phyloP scores from a whole-genome alignment of 2,888 invertebrate genomes.

The Scaptomyza parva region DNA sequence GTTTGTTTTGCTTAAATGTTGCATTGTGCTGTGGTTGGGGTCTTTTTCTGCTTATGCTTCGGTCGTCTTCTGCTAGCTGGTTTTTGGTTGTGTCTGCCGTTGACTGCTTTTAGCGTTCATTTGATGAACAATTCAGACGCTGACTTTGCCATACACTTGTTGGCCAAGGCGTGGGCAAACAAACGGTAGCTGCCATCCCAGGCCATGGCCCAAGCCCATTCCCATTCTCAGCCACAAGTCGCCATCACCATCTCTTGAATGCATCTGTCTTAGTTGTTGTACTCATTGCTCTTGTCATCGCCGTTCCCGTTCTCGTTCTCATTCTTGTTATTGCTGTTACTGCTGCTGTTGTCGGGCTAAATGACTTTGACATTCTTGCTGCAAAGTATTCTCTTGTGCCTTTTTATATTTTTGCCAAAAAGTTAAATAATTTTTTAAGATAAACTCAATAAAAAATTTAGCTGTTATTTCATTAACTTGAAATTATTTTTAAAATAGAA shows the following conservation, averaged over 20 bases:
- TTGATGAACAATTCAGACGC: conserved; percentile 74
- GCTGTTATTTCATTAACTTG: too few species aligned
- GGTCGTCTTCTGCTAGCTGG: conserved; percentile 8
- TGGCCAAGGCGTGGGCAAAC: conserved; percentile 70
- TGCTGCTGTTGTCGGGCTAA: conserved; percentile 46
- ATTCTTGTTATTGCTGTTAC: conserved; percentile 20
- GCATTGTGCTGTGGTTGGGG: conserved; percentile 62
- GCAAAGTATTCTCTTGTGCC: conserved; percentile 45
- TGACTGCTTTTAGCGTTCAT: conserved; percentile 72
- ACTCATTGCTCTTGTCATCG: conserved; percentile 17
- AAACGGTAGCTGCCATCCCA: conserved; percentile 68
- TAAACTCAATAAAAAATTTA: too few species aligned
- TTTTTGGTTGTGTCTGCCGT: conserved; percentile 28
- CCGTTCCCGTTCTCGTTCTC: conserved; percentile 12
- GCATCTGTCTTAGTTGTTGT: conserved; percentile 43
- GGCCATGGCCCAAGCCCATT: neutral
- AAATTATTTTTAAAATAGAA: too few species aligned
- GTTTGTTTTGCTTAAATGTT: conserved; percentile 78
- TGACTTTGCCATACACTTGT: conserved; percentile 66
- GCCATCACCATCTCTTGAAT: conserved; percentile 41
- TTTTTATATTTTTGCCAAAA: conserved; percentile 30
- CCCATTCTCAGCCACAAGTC: conserved; percentile 24
- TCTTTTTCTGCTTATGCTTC: conserved; percentile 4
- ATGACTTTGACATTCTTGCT: conserved; percentile 81
- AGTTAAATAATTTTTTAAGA: neutral